Base-by-base conservation (phyloP, 2,888 invertebrate species). In the Leptarthrus brevirostris region DNA sequence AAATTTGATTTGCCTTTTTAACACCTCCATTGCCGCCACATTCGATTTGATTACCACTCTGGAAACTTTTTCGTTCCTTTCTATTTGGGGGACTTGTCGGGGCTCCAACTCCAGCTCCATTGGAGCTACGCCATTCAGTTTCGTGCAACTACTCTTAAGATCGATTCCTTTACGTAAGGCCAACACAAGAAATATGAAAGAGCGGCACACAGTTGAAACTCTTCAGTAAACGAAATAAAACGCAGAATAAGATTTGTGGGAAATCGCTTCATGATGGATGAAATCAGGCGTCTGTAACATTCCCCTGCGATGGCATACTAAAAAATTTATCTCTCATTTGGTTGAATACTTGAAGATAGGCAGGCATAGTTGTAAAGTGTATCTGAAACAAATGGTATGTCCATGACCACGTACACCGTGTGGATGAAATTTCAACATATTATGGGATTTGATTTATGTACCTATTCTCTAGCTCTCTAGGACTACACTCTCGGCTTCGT, bases 381-480 rank as follows among this genome's bases (percentile, higher is more conserved):
- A 53, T 18, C 53, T 53, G 53, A 22, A 53, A 53, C 53, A 53
- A 53, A 53, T 53, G 53, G 53, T 22, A 16, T 20, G 20, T 47
- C 47, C 16, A 47, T 5, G 47, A 47, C 12, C 47, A 47, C 47
- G 47, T 47, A n/a, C n/a, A n/a, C 34, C 58, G 34, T 30, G 8
- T 30, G 30, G 4, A 3, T 30, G 36, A 58, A 18, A 22, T 34
- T 58, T 36, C 12, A 14, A 14, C 26, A 18, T 30, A 34, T 34
- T 34, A 58, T 34, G 34, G 20, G 30, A 58, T 58, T 58, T 58
- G 58, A 58, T 58, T 58, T 58, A 58, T 58, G 58, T 58, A 16
- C 34, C 58, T 26, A 58, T 30, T 30, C n/a, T n/a, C n/a, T n/a
- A n/a, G n/a, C n/a, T n/a, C n/a, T n/a, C 30, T 30, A 30, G 8